Evolutionary conservation across 2,888 invertebrate genomes (phyloP).

Genomic region (Parochlus steinenii): DNA sequence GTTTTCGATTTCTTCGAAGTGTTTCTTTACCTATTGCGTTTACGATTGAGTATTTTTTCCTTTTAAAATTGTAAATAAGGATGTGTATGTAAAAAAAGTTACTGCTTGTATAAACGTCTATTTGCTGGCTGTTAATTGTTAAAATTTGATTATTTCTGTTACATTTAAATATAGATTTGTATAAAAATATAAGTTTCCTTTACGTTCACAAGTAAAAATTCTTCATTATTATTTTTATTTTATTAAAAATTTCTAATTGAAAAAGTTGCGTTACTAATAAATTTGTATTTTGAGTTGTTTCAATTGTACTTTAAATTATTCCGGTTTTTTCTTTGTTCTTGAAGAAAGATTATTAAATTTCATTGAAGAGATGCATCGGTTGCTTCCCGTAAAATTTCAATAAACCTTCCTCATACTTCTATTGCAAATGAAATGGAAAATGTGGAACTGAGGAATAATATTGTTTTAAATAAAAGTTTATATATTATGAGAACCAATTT

Average conservation of each 20-base stretch:
- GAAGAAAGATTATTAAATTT: not conserved
- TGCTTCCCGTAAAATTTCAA: not conserved
- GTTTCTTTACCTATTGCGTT: not conserved
- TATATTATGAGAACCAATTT: not conserved
- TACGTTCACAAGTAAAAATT: too few species aligned
- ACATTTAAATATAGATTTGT: slow-evolving; percentile 9
- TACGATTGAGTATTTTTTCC: slow-evolving; percentile 3
- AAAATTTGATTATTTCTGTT: slow-evolving; percentile 8
- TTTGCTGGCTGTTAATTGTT: slow-evolving; percentile 13
- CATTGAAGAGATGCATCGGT: not conserved
- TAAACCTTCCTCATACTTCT: slow-evolving; percentile 20
- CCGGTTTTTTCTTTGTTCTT: slow-evolving; percentile 23
- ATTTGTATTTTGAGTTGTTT: slow-evolving; percentile 6
- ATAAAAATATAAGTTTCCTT: too few species aligned
- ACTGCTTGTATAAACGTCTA: slow-evolving; percentile 12
- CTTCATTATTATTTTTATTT: slow-evolving; percentile 15
- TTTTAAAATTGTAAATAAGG: slow-evolving; percentile 10
- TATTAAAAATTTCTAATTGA: not conserved
- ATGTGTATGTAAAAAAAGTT: slow-evolving; percentile 14
- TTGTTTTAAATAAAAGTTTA: not conserved
- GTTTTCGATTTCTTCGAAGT: slow-evolving; percentile 4
- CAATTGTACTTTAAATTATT: slow-evolving; percentile 33
- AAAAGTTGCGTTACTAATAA: slow-evolving; percentile 3
- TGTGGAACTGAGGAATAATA: not conserved
- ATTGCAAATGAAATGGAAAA: slow-evolving; percentile 30